phyloP scores from a whole-genome alignment of 2,888 invertebrate species.

The Agrilus mali region DNA sequence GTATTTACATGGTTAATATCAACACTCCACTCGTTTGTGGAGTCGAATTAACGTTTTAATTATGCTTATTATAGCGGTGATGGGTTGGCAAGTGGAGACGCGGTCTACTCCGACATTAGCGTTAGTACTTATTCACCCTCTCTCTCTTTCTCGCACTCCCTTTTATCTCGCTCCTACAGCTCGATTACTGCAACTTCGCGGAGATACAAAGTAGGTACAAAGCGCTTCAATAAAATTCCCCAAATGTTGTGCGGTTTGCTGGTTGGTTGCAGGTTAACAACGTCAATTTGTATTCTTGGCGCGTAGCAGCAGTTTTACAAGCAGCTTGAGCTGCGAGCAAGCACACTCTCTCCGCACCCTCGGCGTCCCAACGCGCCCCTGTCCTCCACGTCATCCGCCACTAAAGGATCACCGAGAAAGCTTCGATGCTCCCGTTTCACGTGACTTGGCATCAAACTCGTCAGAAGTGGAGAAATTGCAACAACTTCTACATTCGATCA shows the following conservation, averaged over 20 bases:
- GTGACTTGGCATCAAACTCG: conserved; percentile 10
- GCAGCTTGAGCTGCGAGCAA: conserved; percentile 23
- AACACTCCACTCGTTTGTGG: no score
- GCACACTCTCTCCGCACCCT: conserved; percentile 2
- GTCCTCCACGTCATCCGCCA: conserved; percentile 9
- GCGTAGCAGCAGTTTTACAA: conserved; percentile 27
- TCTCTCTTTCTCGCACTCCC: no score
- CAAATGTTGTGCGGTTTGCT: conserved; percentile 22
- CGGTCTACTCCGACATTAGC: no score
- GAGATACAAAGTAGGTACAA: conserved; percentile 26
- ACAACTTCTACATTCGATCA: no score
- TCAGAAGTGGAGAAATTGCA: no score
- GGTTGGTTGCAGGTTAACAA: conserved; percentile 23
- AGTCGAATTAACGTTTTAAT: no score
- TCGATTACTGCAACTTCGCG: conserved; percentile 11
- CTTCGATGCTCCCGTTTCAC: conserved; percentile 9
- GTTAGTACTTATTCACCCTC: no score
- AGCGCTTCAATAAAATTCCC: conserved; percentile 25
- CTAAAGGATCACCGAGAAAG: conserved; percentile 9
- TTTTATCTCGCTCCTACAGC: conserved; percentile 9
- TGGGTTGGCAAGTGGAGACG: no score
- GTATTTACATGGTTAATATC: no score
- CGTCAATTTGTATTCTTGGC: conserved; percentile 27
- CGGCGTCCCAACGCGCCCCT: conserved; percentile 3
- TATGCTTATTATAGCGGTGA: no score